Evolutionary conservation across 1,140 invertebrate species (phyloP).

Genomic region (Calliopsis andreniformis): DNA sequence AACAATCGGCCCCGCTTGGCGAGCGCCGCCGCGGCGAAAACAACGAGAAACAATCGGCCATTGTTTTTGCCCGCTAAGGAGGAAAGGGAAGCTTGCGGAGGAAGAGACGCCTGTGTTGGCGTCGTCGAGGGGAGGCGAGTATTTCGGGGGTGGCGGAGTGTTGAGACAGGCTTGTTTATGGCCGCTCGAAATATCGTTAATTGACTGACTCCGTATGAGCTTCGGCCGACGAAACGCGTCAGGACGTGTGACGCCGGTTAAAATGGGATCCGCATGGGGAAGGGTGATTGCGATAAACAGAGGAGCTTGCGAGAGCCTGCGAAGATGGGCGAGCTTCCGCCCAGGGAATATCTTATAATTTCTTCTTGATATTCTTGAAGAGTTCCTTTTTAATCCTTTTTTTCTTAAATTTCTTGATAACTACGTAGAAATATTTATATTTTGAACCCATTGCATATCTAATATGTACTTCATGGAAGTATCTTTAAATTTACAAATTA

Average conservation of each 20-base stretch:
- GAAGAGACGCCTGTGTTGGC: constrained; percentile 3
- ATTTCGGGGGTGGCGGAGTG: constrained; percentile 33
- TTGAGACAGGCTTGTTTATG: constrained; percentile 25
- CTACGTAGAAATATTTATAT: too few species aligned
- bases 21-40: constrained; percentile 46
- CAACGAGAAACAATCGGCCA: constrained; percentile 55
- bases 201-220: constrained; percentile 12
- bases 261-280: constrained; percentile 21
- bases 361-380: too few species aligned
- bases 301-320: background rate
- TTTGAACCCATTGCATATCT: too few species aligned
- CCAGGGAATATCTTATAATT: too few species aligned
- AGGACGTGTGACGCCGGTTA: constrained; percentile 6
- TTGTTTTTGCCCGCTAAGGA: constrained; percentile 24
- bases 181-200: constrained; percentile 48
- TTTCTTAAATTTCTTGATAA: too few species aligned
- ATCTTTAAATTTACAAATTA: too few species aligned
- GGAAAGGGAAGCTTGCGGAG: constrained; percentile 26
- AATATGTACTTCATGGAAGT: too few species aligned
- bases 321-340: too few species aligned
- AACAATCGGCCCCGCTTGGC: constrained; percentile 56
- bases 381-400: too few species aligned
- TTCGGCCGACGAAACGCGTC: background rate
- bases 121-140: constrained; percentile 16
- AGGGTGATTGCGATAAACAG: constrained; percentile 17